phyloP scores from a whole-genome alignment of 2,797 vertebrate genomes.

The Pipistrellus pipistrellus region DNA sequence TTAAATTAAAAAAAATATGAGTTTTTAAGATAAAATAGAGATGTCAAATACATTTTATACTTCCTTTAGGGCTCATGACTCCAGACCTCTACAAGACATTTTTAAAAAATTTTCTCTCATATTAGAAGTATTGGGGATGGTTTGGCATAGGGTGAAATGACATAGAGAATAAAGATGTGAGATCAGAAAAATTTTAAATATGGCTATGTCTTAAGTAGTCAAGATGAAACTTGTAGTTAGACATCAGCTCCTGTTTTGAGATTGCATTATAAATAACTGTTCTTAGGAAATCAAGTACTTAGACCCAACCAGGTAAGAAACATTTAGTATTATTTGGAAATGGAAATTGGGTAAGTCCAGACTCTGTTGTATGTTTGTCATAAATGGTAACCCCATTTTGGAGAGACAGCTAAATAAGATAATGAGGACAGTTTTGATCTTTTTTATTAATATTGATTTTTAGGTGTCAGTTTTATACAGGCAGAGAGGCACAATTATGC shows the following conservation, averaged over 20 bases:
- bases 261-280: not conserved
- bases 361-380: not conserved
- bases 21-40: slow-evolving; percentile 13
- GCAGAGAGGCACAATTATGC: slow-evolving; percentile 70
- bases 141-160: not conserved
- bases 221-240: not conserved
- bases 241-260: not conserved
- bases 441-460: slow-evolving; percentile 82
- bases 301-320: not conserved
- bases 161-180: not conserved
- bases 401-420: slow-evolving; percentile 68
- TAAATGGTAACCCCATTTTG: slow-evolving; percentile 36
- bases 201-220: not conserved
- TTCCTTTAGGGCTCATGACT: not conserved
- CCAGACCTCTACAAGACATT: not conserved
- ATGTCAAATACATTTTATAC: not conserved
- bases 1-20: not conserved
- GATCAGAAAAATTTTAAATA: not conserved
- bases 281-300: not conserved
- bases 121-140: not conserved
- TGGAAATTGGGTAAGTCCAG: not conserved
- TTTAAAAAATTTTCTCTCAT: not conserved
- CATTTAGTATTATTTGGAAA: not conserved
- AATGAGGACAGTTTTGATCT: slow-evolving; percentile 74
- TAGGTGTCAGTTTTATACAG: slow-evolving; percentile 73